Evolutionary conservation across 1,140 invertebrate genomes (phyloP), one percentile per base, ranked within the genome.

Genomic region (Drosophila setifemur): DNA sequence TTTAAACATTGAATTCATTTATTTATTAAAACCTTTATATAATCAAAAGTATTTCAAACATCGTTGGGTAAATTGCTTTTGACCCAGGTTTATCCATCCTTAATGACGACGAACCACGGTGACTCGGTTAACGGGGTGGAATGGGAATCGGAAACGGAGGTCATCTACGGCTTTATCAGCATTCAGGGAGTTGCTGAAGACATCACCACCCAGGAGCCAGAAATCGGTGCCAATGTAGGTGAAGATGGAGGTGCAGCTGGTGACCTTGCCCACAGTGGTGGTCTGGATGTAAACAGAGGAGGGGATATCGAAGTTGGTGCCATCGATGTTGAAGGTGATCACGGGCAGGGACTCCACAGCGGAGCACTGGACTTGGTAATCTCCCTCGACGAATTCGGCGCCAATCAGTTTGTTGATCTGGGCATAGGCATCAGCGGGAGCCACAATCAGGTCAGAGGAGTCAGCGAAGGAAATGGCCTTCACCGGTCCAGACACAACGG

Each of bases 241-340:
- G 90, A 99, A 99, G 48, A 98, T 98, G 87, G 96, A 97, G 43
- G 99, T 90, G 89, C 98, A 99, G 45, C 11, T 48, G 44, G 97
- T 93, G 29, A 12, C 9, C 29, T 40, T 33, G 1, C 95, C 95
- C 77, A 95, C 94, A 0, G 8, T 29, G 86, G 95, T 93, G 90
- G 93, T 92, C 44, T 71, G 31, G 9, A 85, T 79, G 28, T 88
- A 88, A 7, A 50, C 73, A 1, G 66, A 61, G 4, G 77, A 7
- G 3, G 68, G 60, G 26, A 88, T 50, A 1, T 53, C 33, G 33
- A 88, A 88, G 28, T 52, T 54, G 44, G 45, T 61, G 45, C 74
- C 78, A 1, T 58, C 77, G 25, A 88, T 63, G 14, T 68, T 79
- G 7, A 88, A n/a, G n/a, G n/a, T n/a, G n/a, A n/a, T n/a, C n/a